Evolutionary conservation across 2,888 invertebrate genomes (phyloP).

Genomic region (Tanypteryx hageni): DNA sequence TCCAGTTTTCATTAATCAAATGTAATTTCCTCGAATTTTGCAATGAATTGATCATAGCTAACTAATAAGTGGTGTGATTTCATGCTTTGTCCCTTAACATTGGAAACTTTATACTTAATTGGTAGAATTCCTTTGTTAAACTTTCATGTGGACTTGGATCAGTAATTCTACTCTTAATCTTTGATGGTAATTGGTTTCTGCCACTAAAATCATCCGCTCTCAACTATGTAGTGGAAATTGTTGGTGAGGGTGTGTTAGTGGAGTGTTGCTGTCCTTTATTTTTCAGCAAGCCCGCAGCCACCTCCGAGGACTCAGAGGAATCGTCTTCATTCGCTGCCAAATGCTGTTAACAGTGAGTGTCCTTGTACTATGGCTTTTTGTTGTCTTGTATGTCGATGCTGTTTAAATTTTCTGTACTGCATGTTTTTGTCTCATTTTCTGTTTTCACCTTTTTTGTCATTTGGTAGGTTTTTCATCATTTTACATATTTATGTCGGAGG

Average conservation of each 20-base stretch:
- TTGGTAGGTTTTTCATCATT: slow-evolving; percentile 6
- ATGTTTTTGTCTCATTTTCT: background rate
- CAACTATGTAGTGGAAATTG: background rate
- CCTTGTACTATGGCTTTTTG: slow-evolving; percentile 58
- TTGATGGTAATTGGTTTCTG: slow-evolving; percentile 27
- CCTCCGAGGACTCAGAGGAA: slow-evolving; percentile 72
- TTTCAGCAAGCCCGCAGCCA: slow-evolving; percentile 71
- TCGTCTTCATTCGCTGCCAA: slow-evolving; percentile 73
- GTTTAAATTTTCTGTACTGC: background rate
- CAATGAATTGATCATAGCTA: too few species aligned
- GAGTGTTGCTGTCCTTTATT: slow-evolving; percentile 62
- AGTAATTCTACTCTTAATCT: background rate
- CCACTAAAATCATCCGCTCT: slow-evolving; percentile 32
- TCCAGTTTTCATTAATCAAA: too few species aligned
- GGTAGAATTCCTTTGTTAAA: too few species aligned
- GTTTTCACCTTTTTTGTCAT: background rate
- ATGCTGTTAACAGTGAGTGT: slow-evolving; percentile 72
- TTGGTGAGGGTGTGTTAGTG: slow-evolving; percentile 52
- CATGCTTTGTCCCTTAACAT: background rate
- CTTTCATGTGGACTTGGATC: background rate
- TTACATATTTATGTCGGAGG: background rate
- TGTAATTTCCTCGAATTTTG: too few species aligned
- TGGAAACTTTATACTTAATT: background rate
- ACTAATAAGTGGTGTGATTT: background rate
- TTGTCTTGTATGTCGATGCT: background rate